Evolutionary conservation across 23 tunicate species (phyloP).

Genomic region (Diplosoma virens): DNA sequence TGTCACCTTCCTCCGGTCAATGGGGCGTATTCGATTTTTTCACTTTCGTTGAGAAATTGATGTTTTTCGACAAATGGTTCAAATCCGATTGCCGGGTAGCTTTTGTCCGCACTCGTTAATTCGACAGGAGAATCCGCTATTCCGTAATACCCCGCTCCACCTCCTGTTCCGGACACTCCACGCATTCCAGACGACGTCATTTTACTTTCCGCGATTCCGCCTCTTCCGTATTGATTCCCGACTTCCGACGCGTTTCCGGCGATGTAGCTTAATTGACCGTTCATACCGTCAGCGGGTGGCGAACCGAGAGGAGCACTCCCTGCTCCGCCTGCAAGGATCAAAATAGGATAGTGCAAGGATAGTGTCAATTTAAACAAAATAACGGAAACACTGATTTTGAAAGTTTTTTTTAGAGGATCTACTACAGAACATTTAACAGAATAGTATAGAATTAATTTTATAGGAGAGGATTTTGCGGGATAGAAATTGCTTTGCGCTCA

Average conservation of each 20-base stretch:
- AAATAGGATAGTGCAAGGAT: no score
- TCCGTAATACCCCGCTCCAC: conserved; percentile 89
- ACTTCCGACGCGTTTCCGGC: conserved; percentile 75
- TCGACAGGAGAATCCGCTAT: conserved; percentile 29
- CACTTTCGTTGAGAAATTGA: background rate
- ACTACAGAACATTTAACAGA: no score
- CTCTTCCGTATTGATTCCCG: conserved; percentile 61
- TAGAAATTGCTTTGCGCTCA: no score
- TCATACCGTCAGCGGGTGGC: background rate
- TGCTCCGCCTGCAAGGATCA: conserved; percentile 74
- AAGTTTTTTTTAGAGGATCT: no score
- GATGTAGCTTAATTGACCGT: conserved; percentile 41
- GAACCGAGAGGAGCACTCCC: conserved; percentile 34
- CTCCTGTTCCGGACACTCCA: conserved; percentile 78
- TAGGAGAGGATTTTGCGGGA: no score
- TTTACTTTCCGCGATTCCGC: conserved; percentile 44
- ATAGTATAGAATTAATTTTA: no score
- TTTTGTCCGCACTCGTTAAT: conserved; percentile 15
- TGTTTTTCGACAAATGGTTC: conserved; percentile 26
- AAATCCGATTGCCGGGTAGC: conserved; percentile 63
- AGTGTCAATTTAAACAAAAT: no score
- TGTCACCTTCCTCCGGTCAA: conserved; percentile 70
- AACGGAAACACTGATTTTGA: no score
- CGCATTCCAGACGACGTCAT: conserved; percentile 38
- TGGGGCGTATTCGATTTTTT: background rate